Evolutionary conservation across 2,888 invertebrate species (phyloP).

Genomic region (Epinotia nisella): DNA sequence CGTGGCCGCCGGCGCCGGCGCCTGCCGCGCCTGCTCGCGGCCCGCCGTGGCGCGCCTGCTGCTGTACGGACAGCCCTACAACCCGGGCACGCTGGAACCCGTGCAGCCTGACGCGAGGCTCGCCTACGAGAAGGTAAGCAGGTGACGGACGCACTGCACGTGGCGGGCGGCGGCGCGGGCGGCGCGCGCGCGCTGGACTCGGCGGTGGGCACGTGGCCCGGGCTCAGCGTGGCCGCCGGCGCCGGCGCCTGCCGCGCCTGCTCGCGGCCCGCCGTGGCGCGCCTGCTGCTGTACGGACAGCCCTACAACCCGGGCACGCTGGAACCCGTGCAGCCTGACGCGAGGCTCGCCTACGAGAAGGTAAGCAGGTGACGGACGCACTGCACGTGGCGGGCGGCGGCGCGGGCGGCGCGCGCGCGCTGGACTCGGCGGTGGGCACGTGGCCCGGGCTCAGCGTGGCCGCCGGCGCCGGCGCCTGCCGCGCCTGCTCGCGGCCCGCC

Average conservation of each 20-base stretch:
- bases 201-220: constrained; percentile 91
- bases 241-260: constrained; percentile 88
- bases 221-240: constrained; percentile 87
- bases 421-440: constrained; percentile 87
- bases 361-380: constrained; percentile 92
- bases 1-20: too few relatives aligned
- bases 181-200: constrained; percentile 85
- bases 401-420: constrained; percentile 80
- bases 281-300: constrained; percentile 92
- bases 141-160: constrained; percentile 90
- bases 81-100: constrained; percentile 91
- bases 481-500: constrained; percentile 86
- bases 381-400: constrained; percentile 83
- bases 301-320: constrained; percentile 93
- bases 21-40: too few relatives aligned
- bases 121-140: constrained; percentile 91
- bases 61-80: constrained; percentile 94
- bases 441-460: constrained; percentile 92
- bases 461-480: constrained; percentile 87
- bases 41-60: constrained; percentile 88
- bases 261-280: constrained; percentile 86
- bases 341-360: constrained; percentile 90
- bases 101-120: constrained; percentile 90
- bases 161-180: constrained; percentile 71
- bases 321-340: constrained; percentile 91